Evolutionary conservation across 1,140 invertebrate species (phyloP), one percentile per base, ranked within the genome.

Genomic region (Parapsyche elsis): DNA sequence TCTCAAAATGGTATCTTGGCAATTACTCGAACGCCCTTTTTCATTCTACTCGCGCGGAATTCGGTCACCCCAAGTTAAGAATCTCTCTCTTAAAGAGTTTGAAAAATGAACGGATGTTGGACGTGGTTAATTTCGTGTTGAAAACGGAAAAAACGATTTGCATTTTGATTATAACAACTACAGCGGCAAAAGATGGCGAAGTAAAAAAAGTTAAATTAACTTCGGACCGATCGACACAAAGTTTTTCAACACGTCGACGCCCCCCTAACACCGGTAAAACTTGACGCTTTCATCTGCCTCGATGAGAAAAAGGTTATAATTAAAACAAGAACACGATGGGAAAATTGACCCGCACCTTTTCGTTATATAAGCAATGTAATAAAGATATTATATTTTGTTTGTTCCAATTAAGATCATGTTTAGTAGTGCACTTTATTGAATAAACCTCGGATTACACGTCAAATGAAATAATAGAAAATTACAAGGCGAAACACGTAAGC

Each of bases 201-300:
- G 71, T 19, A 57, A 80, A n/a, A 78, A 76, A 80, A 80, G 79
- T 80, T 80, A 80, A 80, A 80, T 80, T 80, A 80, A 75, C 79
- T 80, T 75, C 53, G 9, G 79, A n/a, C 9, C 53, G 70, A 74
- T 73, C 78, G 70, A 74, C 71, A 49, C 71, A 49, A 75, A 80
- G 26, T 77, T 77, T 59, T 59, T 64, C 24, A 45, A 77, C 75
- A 64, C 46, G 73, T 57, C 73, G 44, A 0, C 21, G 23, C 19
- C 19, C n/a, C 19, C n/a, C 24, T 38, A 38, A 38, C 24, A 38
- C 44, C 23, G 30, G 61, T 16, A 45, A 76, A 49, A 30, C 24
- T 46, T 10, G 5, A 70, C 45, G 44, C 9, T 30, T 30, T 71
- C 24, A 70, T 70, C 1, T 21, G 64, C 10, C 30, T 7, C 26